Base-by-base conservation (phyloP, 2,888 invertebrate species). In the Agrochola litura region DNA sequence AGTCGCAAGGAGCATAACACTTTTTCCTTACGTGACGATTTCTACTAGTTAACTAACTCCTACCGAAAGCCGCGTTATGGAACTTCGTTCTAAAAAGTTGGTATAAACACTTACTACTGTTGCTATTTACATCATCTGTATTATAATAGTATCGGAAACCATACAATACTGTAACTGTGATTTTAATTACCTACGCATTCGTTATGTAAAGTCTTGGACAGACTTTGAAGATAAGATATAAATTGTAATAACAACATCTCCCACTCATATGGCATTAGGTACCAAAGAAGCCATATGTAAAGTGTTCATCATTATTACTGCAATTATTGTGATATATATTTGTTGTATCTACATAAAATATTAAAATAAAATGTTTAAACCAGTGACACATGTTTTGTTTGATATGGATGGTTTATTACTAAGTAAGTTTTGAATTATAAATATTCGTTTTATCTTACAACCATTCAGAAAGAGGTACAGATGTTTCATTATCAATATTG, bases 351-450 rank as follows among this genome's bases (percentile, higher is more conserved):
- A 49, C 16, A 56, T 12, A 54, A 61, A 85, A 83, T 86, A 92
- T 30, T 52, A 49, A 49, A 80, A 68, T 37, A 81, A 91, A 88
- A 94, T 94, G 93, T 93, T 88, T 82, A 86, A 88, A 86, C 87
- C 89, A 41, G 94, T 94, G 73, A 92, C 94, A 58, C 95, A 96
- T 87, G 92, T 95, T 89, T 93, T 96, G 90, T 96, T 96, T 90
- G 96, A 96, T 90, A 96, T 96, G 96, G 96, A 96, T 89, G 96
- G 96, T 75, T 90, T 96, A 76, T 87, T 96, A 83, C 82, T 96
- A 73, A 95, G 96, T 96, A 92, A 95, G 95, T 94, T 86, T 72
- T 79, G 49, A 71, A 73, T 66, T 58, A 25, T 37, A 25, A 52
- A 46, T 56, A 56, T 37, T 37, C 6, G 6, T 73, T 19, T 6